Evolutionary conservation across 2,888 invertebrate species (phyloP).

Genomic region (Cremastinae sp.): DNA sequence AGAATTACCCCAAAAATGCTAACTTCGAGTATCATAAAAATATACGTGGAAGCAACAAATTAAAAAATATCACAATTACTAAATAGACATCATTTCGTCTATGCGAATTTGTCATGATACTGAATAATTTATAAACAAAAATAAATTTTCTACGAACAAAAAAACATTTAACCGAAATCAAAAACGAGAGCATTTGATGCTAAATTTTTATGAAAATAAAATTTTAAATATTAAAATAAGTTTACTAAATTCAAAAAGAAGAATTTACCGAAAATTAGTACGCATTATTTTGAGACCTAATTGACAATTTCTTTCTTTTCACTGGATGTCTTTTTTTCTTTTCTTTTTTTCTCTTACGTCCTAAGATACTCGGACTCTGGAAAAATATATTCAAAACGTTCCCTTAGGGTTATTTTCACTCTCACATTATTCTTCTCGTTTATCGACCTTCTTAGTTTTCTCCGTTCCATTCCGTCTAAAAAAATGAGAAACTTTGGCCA

Average conservation of each 20-base stretch:
- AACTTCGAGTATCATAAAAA: too few species aligned
- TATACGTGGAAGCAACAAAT: too few species aligned
- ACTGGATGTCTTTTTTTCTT: too few species aligned
- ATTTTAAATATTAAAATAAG: background rate
- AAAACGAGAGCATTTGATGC: too few species aligned
- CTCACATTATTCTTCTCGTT: background rate
- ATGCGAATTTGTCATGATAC: too few species aligned
- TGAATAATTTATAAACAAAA: too few species aligned
- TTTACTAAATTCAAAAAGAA: background rate
- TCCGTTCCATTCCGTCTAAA: background rate
- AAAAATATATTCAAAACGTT: constrained; percentile 69
- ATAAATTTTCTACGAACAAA: too few species aligned
- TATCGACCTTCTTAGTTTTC: background rate
- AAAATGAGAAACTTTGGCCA: constrained; percentile 36
- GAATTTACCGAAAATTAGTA: background rate
- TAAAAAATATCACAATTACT: too few species aligned
- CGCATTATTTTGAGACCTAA: constrained; percentile 62
- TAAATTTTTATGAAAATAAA: constrained; percentile 19
- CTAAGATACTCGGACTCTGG: constrained; percentile 67
- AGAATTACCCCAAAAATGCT: too few species aligned
- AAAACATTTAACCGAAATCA: too few species aligned
- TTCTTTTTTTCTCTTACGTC: constrained; percentile 54
- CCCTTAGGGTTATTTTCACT: constrained; percentile 18
- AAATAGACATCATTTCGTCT: too few species aligned
- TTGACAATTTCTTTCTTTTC: constrained; percentile 64